A percentile compares a stretch with the other conserved stretches of the same genome.
Evolutionary conservation across 2,113 vertebrate genomes (phyloP).

Genomic region (Blennius ocellaris): DNA sequence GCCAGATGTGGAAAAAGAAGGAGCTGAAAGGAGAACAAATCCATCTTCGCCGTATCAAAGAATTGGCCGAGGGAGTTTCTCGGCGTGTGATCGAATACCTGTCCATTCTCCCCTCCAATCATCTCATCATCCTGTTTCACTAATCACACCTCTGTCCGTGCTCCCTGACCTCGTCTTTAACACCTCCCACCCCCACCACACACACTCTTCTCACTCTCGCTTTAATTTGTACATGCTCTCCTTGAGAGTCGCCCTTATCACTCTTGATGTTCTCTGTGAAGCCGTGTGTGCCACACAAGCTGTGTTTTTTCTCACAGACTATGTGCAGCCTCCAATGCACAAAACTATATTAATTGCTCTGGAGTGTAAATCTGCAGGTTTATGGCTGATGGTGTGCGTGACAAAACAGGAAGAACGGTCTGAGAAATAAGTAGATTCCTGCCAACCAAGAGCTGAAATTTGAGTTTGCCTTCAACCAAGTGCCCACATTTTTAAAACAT

Average conservation of each 20-base stretch:
- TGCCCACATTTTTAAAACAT: slow-evolving; percentile 1
- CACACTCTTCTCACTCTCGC: slow-evolving; percentile 7
- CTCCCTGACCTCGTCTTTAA: slow-evolving; percentile 25
- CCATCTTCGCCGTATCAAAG: slow-evolving; percentile 18
- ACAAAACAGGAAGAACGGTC: no score
- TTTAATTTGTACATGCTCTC: slow-evolving; percentile 19
- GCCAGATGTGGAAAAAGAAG: neutral
- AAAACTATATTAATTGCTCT: neutral
- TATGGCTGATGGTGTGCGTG: neutral
- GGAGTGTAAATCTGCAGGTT: neutral
- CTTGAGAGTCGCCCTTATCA: neutral
- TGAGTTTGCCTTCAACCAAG: neutral
- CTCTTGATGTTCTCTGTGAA: neutral
- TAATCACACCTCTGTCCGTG: slow-evolving; percentile 16
- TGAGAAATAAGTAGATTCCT: neutral
- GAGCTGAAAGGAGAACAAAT: slow-evolving; percentile 13
- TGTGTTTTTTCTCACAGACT: slow-evolving; percentile 1
- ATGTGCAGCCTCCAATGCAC: neutral
- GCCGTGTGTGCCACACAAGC: neutral
- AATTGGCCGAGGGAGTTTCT: slow-evolving; percentile 34
- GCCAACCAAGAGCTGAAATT: neutral
- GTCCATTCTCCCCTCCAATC: slow-evolving; percentile 8
- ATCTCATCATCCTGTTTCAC: slow-evolving; percentile 1
- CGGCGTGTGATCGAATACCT: slow-evolving; percentile 36
- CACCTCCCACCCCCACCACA: slow-evolving; percentile 2